These are phyloP conservation scores for Eolophus roseicapilla DNA, from an alignment of 2,113 vertebrate genomes.

Conservation along the genomic window DNA sequence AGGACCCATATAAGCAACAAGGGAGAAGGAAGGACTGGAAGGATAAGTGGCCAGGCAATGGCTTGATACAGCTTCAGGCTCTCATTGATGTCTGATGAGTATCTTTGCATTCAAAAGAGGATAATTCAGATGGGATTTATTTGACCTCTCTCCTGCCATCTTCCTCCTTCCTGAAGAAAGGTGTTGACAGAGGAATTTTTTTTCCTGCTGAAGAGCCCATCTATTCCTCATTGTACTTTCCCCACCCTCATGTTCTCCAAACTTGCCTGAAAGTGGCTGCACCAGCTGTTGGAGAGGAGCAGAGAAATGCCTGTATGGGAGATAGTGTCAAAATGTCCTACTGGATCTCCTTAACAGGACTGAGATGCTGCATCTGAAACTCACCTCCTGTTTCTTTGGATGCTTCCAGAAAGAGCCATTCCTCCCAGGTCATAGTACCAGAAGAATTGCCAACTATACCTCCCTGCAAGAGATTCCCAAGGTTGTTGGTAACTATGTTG, in stretches of 20 bases:
- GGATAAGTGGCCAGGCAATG: neutral
- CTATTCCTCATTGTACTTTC: neutral
- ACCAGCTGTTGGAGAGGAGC: neutral
- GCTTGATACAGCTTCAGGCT: neutral
- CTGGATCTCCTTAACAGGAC: neutral
- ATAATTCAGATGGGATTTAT: neutral
- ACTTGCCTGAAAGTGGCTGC: conserved; percentile 4
- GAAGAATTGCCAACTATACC: conserved; percentile 13
- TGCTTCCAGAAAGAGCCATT: conserved; percentile 25
- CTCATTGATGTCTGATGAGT: neutral
- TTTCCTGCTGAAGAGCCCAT: neutral
- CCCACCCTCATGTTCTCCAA: neutral
- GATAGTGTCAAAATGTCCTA: neutral
- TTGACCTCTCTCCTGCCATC: neutral
- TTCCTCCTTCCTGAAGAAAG: neutral
- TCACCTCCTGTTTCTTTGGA: conserved; percentile 7
- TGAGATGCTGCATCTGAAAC: neutral
- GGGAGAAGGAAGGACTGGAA: neutral
- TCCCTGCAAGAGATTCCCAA: conserved; percentile 37
- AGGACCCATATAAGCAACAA: neutral
- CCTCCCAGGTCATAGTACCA: conserved; percentile 4
- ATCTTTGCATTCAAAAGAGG: neutral
- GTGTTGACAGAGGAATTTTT: neutral
- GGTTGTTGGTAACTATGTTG: neutral
- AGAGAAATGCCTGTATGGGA: neutral